A percentile compares a stretch with the other conserved stretches of the same genome.
These are phyloP conservation scores for Hyperoplus lanceolatus DNA, from an alignment of 2,797 vertebrate species.

Conservation along the genomic window DNA sequence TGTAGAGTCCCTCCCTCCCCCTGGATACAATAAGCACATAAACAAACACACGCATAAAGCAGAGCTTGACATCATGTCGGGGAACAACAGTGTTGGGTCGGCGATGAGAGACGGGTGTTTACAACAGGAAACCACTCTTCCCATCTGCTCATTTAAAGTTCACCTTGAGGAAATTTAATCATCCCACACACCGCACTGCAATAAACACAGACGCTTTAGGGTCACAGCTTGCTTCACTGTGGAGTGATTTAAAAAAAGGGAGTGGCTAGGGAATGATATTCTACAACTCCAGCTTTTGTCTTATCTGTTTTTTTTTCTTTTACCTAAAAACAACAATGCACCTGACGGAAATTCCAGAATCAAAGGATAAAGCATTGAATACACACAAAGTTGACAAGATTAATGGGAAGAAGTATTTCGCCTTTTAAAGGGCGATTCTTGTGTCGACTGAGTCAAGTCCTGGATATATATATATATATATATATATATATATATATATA, in stretches of 20 bases:
- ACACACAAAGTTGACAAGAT: slow-evolving; percentile 35
- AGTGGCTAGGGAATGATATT: not conserved
- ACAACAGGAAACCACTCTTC: slow-evolving; percentile 60
- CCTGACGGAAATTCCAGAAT: slow-evolving; percentile 14
- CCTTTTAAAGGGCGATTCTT: slow-evolving; percentile 40
- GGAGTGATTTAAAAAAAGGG: slow-evolving; percentile 4
- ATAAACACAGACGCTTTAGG: slow-evolving; percentile 8
- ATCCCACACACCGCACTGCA: slow-evolving; percentile 12
- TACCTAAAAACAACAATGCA: not conserved
- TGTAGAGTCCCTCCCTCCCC: slow-evolving; percentile 44
- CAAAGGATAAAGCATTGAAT: slow-evolving; percentile 16
- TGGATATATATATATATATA: not conserved
- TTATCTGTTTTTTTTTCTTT: not conserved
- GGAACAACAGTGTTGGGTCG: slow-evolving; percentile 37
- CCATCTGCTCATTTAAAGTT: slow-evolving; percentile 8
- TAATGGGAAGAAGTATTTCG: slow-evolving; percentile 28
- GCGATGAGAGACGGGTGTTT: slow-evolving; percentile 66
- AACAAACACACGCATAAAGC: slow-evolving; percentile 60
- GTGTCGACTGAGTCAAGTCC: slow-evolving; percentile 53
- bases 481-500: not conserved
- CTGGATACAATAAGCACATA: slow-evolving; percentile 62
- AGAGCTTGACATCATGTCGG: slow-evolving; percentile 46
- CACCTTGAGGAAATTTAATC: slow-evolving; percentile 33
- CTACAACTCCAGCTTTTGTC: not conserved
- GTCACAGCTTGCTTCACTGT: not conserved